phyloP scores from a whole-genome alignment of 2,797 vertebrate species.

The Gadopsis marmoratus region DNA sequence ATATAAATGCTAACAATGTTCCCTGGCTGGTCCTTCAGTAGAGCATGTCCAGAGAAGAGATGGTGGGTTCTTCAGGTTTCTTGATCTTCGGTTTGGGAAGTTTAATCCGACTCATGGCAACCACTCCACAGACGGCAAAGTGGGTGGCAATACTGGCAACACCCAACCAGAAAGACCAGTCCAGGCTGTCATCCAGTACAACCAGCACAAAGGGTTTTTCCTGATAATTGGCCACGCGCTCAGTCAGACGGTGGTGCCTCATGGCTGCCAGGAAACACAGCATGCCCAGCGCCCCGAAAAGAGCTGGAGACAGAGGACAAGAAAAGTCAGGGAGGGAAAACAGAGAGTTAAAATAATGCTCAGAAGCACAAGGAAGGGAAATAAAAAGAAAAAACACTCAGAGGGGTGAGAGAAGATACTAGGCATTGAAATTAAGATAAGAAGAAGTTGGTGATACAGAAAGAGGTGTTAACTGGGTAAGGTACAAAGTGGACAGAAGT shows the following conservation, averaged over 20 bases:
- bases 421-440: not conserved
- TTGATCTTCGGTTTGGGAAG: constrained; percentile 92
- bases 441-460: not conserved
- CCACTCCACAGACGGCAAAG: constrained; percentile 88
- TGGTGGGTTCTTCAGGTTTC: constrained; percentile 90
- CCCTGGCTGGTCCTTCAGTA: constrained; percentile 82
- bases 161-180: constrained; percentile 94
- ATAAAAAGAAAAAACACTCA: too few relatives aligned
- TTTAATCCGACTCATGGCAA: constrained; percentile 90
- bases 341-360: not conserved
- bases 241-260: constrained; percentile 88
- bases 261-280: constrained; percentile 89
- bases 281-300: constrained; percentile 85
- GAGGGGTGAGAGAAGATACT: not conserved
- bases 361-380: not conserved
- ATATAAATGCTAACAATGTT: not conserved
- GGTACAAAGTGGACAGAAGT: not conserved
- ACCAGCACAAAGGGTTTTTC: constrained; percentile 91
- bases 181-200: constrained; percentile 89
- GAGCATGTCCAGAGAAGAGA: constrained; percentile 92
- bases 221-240: constrained; percentile 91
- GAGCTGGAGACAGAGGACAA: constrained; percentile 76
- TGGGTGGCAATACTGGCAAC: constrained; percentile 90
- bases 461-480: not conserved
- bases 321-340: not conserved